Evolutionary conservation across 1,140 invertebrate species (phyloP), one percentile per base, ranked within the genome.

Genomic region (Hydropsyche tenuis): DNA sequence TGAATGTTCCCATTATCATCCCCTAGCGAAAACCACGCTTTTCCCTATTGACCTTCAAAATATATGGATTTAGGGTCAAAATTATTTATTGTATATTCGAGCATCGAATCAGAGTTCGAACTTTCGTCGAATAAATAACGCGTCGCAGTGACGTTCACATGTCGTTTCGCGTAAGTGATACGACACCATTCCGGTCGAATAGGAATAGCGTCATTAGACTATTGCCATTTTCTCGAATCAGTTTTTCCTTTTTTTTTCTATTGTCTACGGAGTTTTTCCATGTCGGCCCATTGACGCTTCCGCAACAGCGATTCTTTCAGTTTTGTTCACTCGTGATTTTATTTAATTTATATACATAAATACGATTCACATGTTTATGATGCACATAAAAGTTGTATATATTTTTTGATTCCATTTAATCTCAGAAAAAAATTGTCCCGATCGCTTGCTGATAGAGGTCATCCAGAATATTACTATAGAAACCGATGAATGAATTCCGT

Each of bases 31-130:
- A 2, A 18, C 48, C 48, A 14, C 16, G 48, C 16, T 53, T 48
- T 18, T 48, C 16, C 46, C 16, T 14, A 53, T 53, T 20, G 48
- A 53, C 48, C 48, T 53, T 53, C 48, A 53, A 53, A 53, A 53
- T n/a, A 14, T 53, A 53, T 53, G 20, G 48, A 53, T 53, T 18
- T 53, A 18, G 48, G 48, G 48, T 53, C 48, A 53, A 53, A 53
- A 37, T 3, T 53, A 7, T 53, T 18, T 18, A 53, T 18, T 53
- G 20, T 18, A n/a, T n/a, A 18, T 18, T 9, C 30, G 30, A 37
- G 9, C 9, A 37, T 37, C 30, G 30, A 37, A 37, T 37, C 30
- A 3, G 30, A 18, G 16, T 53, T 20, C 48, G 48, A 53, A 16
- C 20, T 53, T 53, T 53, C n/a, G n/a, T 53, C 48, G 48, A 18